Evolutionary conservation across 2,888 invertebrate species (phyloP).

Genomic region (Ypsolopha scabrella): DNA sequence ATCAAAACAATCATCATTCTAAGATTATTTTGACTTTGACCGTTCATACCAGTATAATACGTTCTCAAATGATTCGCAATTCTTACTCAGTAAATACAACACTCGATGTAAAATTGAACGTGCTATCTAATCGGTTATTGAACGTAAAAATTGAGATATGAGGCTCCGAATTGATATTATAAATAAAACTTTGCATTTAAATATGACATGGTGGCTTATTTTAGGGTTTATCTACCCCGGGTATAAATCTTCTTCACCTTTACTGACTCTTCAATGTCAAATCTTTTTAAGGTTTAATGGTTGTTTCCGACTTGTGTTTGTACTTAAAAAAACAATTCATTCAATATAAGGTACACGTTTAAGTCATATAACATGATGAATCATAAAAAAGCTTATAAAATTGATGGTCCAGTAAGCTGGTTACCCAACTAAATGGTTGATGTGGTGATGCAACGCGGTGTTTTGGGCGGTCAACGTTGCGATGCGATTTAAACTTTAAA

Average conservation of each 20-base stretch:
- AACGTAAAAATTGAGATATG: not conserved
- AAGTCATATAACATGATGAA: not conserved
- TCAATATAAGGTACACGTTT: no score
- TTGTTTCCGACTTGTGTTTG: no score
- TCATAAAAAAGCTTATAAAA: conserved; percentile 3
- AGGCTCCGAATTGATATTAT: not conserved
- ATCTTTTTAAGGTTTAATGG: no score
- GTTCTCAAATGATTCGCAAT: not conserved
- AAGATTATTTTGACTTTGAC: no score
- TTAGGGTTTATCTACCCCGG: no score
- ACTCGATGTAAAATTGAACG: conserved; percentile 20
- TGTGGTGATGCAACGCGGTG: not conserved
- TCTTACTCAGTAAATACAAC: conserved; percentile 26
- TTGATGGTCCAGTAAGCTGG: conserved; percentile 2
- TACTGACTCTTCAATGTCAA: no score
- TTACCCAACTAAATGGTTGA: not conserved
- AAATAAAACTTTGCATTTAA: no score
- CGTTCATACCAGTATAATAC: no score
- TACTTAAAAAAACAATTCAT: no score
- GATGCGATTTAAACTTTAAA: not conserved
- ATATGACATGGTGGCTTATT: no score
- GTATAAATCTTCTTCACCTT: no score
- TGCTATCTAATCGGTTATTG: conserved; percentile 1
- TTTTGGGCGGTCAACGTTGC: not conserved
- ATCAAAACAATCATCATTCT: no score